A percentile compares a stretch with the other conserved stretches of the same genome.
These are phyloP conservation scores for Drosophila kuntzei DNA, from an alignment of 2,888 invertebrate species.

Conservation along the genomic window DNA sequence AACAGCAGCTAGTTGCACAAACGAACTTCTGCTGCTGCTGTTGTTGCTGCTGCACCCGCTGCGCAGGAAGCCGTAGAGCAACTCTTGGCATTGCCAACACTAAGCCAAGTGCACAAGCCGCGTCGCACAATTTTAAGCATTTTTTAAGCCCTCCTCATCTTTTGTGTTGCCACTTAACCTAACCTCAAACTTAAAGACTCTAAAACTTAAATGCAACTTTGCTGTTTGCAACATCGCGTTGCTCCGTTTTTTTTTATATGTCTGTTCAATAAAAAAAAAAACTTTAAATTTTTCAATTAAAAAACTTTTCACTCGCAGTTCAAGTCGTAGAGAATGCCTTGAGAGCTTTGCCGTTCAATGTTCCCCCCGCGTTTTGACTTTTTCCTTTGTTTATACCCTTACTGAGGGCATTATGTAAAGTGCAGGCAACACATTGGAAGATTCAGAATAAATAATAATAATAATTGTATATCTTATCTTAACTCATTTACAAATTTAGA, in stretches of 20 bases:
- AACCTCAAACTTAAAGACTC: conserved; percentile 38
- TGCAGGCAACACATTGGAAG: neutral
- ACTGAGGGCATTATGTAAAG: neutral
- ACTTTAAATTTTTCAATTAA: conserved; percentile 83
- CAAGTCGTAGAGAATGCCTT: conserved; percentile 15
- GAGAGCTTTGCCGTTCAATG: conserved; percentile 6
- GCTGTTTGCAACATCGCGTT: conserved; percentile 25
- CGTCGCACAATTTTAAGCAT: conserved; percentile 39
- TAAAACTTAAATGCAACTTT: conserved; percentile 15
- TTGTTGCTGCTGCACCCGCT: conserved; percentile 48
- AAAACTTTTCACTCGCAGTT: conserved; percentile 76
- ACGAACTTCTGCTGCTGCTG: conserved; percentile 13
- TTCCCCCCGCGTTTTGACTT: conserved; percentile 19
- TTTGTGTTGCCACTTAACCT: conserved; percentile 54
- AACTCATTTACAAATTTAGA: neutral
- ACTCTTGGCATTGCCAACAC: conserved; percentile 38
- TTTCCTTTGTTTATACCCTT: conserved; percentile 23
- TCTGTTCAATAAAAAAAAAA: conserved; percentile 72
- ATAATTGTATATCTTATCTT: neutral
- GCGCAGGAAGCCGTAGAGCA: conserved; percentile 53
- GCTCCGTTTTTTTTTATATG: conserved; percentile 4
- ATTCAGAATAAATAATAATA: neutral
- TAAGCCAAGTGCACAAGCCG: conserved; percentile 39
- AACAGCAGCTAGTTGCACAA: conserved; percentile 19
- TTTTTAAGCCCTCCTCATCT: conserved; percentile 50